Evolutionary conservation across 1,140 invertebrate species (phyloP).

Genomic region (Platorchestia sp.): DNA sequence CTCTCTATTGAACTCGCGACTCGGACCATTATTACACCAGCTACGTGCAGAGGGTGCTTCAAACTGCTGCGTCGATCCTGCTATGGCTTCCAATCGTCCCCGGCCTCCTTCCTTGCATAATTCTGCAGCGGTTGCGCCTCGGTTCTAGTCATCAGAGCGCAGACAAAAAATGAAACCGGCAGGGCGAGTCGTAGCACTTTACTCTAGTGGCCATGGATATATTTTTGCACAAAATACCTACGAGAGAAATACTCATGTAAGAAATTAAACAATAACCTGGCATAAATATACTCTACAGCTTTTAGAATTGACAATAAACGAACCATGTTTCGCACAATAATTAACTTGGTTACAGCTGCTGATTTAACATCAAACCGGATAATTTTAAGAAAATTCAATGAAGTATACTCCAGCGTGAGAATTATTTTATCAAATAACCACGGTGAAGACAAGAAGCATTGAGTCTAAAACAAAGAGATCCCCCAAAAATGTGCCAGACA

Average conservation of each 20-base stretch:
- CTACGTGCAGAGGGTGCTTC: constrained; percentile 22
- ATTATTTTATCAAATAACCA: too few relatives aligned
- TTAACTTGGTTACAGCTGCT: too few relatives aligned
- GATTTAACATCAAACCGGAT: too few relatives aligned
- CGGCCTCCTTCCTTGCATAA: background rate
- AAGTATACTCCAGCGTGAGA: too few relatives aligned
- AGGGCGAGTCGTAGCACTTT: background rate
- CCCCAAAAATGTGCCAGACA: background rate
- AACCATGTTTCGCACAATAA: too few relatives aligned
- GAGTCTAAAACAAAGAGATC: background rate
- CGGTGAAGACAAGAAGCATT: background rate
- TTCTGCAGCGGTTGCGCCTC: background rate
- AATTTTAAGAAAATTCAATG: too few relatives aligned
- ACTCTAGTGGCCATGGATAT: background rate
- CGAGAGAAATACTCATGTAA: background rate
- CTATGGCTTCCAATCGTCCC: constrained; percentile 30
- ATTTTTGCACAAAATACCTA: background rate
- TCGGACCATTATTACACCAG: constrained; percentile 47
- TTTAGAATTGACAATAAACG: too few relatives aligned
- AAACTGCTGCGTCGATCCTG: constrained; percentile 4
- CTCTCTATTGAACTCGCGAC: constrained; percentile 48
- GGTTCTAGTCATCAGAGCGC: background rate
- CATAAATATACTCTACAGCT: too few relatives aligned
- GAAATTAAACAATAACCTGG: too few relatives aligned
- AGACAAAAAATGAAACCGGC: background rate